These are phyloP conservation scores for Trialeurodes vaporariorum DNA, from an alignment of 1,140 invertebrate genomes.

Conservation along the genomic window DNA sequence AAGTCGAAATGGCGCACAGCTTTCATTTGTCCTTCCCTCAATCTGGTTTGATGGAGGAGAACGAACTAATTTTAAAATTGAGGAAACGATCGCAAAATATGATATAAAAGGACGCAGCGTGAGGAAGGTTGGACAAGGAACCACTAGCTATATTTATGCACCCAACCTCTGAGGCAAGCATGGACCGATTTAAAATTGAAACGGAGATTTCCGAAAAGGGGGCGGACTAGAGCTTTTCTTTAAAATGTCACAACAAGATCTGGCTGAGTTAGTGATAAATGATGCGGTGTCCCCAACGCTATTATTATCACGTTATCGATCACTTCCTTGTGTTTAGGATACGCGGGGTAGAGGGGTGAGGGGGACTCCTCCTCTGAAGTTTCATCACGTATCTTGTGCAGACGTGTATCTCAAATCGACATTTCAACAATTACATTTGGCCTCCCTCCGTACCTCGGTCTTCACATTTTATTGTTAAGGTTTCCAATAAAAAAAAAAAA, in stretches of 20 bases:
- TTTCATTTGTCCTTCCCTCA: no score
- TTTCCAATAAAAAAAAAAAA: no score
- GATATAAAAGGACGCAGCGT: no score
- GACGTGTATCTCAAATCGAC: background rate
- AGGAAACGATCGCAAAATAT: no score
- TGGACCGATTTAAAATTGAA: background rate
- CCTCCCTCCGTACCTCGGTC: no score
- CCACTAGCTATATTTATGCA: no score
- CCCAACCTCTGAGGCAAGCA: background rate
- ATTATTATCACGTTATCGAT: background rate
- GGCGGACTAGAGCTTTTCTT: background rate
- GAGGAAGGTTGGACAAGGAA: no score
- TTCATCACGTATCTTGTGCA: background rate
- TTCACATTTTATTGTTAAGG: no score
- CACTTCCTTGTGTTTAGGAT: background rate
- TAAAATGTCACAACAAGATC: background rate
- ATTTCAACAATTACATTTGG: background rate
- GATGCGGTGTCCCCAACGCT: background rate
- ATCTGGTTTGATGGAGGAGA: no score
- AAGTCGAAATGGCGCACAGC: no score
- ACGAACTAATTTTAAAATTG: no score
- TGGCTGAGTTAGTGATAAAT: background rate
- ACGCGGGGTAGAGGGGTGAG: background rate
- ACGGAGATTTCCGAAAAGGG: background rate
- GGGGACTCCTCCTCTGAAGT: no score